Evolutionary conservation across 2,888 invertebrate species (phyloP).

Genomic region (Clusia tigrina): DNA sequence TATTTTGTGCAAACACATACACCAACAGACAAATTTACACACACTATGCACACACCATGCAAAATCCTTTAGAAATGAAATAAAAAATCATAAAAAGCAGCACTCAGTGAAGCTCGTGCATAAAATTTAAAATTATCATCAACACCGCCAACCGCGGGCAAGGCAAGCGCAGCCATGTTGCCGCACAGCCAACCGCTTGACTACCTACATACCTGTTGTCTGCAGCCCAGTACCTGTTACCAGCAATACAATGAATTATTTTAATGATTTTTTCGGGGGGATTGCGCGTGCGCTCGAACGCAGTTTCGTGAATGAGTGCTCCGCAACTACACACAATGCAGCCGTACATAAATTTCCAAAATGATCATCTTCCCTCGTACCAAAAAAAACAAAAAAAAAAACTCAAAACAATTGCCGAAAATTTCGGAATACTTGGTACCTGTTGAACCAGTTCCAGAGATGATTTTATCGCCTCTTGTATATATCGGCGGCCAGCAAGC

Average conservation of each 20-base stretch:
- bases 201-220: constrained; percentile 45
- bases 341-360: not conserved
- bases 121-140: constrained; percentile 6
- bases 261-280: constrained; percentile 40
- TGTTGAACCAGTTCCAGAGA: constrained; percentile 41
- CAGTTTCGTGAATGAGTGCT: constrained; percentile 43
- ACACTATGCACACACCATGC: not conserved
- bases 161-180: not conserved
- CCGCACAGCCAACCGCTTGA: not conserved
- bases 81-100: no score
- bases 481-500: constrained; percentile 3
- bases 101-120: not conserved
- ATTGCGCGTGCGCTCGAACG: constrained; percentile 10
- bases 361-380: not conserved
- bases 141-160: not conserved
- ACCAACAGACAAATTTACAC: not conserved
- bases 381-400: not conserved
- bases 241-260: constrained; percentile 48
- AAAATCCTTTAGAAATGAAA: not conserved
- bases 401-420: constrained; percentile 24
- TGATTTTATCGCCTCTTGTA: constrained; percentile 43
- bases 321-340: constrained; percentile 33
- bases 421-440: constrained; percentile 22
- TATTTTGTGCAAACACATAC: not conserved
- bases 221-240: no score